Base-by-base conservation (phyloP, 1,140 invertebrate species). In the Calephelis nemesis region DNA sequence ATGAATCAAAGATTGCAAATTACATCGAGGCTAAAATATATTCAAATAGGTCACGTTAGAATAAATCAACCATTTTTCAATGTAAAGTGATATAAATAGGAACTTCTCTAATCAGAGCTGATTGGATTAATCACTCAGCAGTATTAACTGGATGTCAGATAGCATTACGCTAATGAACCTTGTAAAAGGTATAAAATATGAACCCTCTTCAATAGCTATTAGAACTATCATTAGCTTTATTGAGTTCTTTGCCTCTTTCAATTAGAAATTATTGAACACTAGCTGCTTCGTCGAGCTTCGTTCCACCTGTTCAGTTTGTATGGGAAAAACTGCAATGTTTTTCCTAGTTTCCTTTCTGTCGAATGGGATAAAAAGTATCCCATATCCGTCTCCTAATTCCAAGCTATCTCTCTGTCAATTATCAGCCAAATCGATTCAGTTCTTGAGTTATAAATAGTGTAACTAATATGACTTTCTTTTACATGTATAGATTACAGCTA, bases 181-280 rank as follows among this genome's bases (percentile, higher is more conserved):
- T 54, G 64, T 68, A 64, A 76, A 69, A 70, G 76, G 73, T 73
- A 78, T 71, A 76, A 75, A 73, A 75, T 74, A 73, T 72, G 54
- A 74, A 67, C 54, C 65, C 68, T 77, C 52, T 69, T 73, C 64
- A 71, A 54, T 42, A 52, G 12, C 60, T 54, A 60, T 58, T 58
- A 47, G 15, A 63, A 50, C 42, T 67, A 42, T 67, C 69, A 71
- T 71, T 71, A 71, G 40, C n/a, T 67, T 63, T 63, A 71, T 63
- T n/a, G 69, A 62, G 52, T 13, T 30, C 58, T 60, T 71, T 67
- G 49, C 39, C 62, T 48, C 48, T 15, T 11, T 47, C 19, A 67
- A 63, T 39, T 9, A 39, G 42, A 30, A 19, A 42, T 52, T 62
- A 49, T 62, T 15, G 15, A 15, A 11, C 30, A 58, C 10, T 58